Percentiles rank a stretch among this genome's conserved stretches.
These are phyloP conservation scores for Ciconia maguari DNA, from an alignment of 2,113 vertebrate genomes.

Conservation along the genomic window DNA sequence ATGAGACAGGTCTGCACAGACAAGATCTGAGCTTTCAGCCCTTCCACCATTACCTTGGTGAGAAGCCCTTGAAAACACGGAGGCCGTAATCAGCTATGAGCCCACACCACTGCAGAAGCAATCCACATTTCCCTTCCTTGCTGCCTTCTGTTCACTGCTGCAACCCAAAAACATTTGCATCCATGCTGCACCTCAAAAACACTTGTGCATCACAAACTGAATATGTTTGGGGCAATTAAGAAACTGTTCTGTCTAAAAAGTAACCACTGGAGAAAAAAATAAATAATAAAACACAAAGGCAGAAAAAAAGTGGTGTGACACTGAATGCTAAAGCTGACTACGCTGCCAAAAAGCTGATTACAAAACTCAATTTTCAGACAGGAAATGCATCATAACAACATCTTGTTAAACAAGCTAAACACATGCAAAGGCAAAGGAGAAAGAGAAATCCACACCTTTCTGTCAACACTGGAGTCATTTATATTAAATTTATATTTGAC, in stretches of 20 bases:
- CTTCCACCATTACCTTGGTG: not conserved
- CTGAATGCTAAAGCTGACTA: not conserved
- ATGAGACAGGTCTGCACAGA: fast-evolving
- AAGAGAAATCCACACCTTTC: conserved; percentile 22
- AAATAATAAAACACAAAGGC: not conserved
- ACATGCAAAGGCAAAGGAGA: not conserved
- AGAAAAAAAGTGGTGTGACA: not conserved
- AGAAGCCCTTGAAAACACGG: not conserved
- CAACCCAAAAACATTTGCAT: not conserved
- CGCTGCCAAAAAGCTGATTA: not conserved
- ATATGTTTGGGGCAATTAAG: not conserved
- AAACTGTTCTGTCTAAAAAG: not conserved
- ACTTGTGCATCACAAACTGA: not conserved
- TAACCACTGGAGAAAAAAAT: not conserved
- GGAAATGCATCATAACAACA: conserved; percentile 13
- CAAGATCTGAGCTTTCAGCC: not conserved
- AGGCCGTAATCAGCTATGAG: not conserved
- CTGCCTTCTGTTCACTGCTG: not conserved
- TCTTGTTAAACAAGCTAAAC: conserved; percentile 12
- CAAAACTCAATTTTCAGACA: not conserved
- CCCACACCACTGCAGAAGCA: not conserved
- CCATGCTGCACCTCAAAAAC: not conserved
- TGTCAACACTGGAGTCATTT: not conserved
- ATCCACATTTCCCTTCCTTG: not conserved
- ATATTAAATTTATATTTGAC: conserved; percentile 30